phyloP scores from a whole-genome alignment of 2,113 vertebrate species.

The Rhinolophus sinicus region DNA sequence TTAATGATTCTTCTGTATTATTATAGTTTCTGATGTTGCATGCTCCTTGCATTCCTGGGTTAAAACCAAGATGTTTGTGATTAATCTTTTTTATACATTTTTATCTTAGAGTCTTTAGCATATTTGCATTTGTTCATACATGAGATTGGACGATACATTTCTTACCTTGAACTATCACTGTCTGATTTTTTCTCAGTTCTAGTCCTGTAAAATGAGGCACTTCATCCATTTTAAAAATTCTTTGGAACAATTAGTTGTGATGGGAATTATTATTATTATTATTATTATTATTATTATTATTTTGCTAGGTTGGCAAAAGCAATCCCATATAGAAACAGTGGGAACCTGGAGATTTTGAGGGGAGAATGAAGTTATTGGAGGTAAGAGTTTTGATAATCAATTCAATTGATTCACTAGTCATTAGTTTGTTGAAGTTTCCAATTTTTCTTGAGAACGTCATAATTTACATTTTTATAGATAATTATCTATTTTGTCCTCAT shows the following conservation, averaged over 20 bases:
- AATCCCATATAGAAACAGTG: background rate
- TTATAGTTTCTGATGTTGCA: background rate
- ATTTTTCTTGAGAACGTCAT: background rate
- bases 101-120: constrained; percentile 13
- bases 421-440: background rate
- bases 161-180: background rate
- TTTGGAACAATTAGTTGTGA: background rate
- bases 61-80: background rate
- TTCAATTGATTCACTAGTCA: background rate
- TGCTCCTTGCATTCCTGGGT: background rate
- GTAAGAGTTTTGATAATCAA: background rate
- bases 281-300: background rate
- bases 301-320: background rate
- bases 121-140: background rate
- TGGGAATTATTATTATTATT: background rate
- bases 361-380: background rate
- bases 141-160: constrained; percentile 3
- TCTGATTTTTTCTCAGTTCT: background rate
- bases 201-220: background rate
- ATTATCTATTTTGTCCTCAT: too few species aligned
- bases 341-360: background rate
- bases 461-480: too few species aligned
- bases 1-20: background rate
- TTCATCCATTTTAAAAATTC: background rate
- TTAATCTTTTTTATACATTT: constrained; percentile 23